Conservation (phyloP, 2,113 vertebrate species). For the Strix aluco region DNA sequence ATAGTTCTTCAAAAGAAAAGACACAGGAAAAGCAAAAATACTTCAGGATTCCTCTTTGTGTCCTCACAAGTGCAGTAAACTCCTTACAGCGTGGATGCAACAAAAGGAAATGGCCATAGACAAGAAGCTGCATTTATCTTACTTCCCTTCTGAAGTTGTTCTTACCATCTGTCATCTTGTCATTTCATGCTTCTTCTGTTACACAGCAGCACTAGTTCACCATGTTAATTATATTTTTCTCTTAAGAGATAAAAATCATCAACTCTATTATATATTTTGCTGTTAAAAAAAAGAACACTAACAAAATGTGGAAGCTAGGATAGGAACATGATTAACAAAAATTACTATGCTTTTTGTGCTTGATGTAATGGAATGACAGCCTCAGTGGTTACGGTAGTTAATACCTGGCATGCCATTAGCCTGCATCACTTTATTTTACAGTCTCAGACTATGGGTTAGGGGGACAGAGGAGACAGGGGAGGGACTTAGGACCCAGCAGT, state of each 20-base stretch:
- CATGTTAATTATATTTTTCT: background rate
- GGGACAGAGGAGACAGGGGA: background rate
- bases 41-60: background rate
- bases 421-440: background rate
- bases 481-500: background rate
- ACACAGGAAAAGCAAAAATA: background rate
- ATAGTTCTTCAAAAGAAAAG: background rate
- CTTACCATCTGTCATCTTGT: background rate
- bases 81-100: rapidly evolving
- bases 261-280: background rate
- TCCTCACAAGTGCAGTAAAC: background rate
- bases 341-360: background rate
- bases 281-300: background rate
- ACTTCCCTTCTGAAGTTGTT: background rate
- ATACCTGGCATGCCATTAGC: background rate
- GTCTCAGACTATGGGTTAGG: background rate
- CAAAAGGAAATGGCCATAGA: background rate
- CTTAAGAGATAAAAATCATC: background rate
- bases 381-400: background rate
- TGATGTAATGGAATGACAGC: background rate
- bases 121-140: background rate
- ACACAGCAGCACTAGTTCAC: background rate
- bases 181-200: background rate
- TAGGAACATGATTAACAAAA: background rate
- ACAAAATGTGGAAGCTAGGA: background rate